Base-by-base conservation (phyloP, 2,888 invertebrate species). In the Pseudococcus viburni region DNA sequence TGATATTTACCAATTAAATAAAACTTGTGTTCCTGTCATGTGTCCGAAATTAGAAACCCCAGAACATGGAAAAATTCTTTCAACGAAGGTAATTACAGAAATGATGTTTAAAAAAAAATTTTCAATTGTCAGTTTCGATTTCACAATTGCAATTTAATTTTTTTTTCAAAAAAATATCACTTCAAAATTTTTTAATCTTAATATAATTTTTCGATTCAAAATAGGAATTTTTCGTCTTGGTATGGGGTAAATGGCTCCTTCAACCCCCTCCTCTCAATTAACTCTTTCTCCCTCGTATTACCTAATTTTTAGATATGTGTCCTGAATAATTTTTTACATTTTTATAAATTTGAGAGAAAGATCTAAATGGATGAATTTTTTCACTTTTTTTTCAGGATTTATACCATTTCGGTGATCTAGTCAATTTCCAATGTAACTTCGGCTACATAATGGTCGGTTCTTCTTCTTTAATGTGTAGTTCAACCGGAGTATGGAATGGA, bases 1-100 rank as follows among this genome's bases (percentile, higher is more conserved):
- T 0, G 98, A 99, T 91, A 94, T 95, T 0, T 96, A 95, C 91
- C 96, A 97, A 91, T 94, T 95, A 90, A 98, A 98, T 91, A 98
- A 99, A 92, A 96, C 98, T 48, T 99, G 98, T 92, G 98, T 98
- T 15, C 96, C 97, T 0, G 94, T 97, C 3, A 96, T 97, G 96
- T 98, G 98, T 90, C 96, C 97, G 7, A 91, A 93, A 2, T 91
- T 97, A 68, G 91, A 93, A 48, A 93, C 95, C 4, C 97, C 97
- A 0, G 96, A 97, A 91, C 97, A 97, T 91, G 98, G 97, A 89
- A 94, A 95, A 90, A 92, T 97, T 46, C 91, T 98, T 11, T 95
- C 97, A 0, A 97, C 96, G 0, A 96, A 96, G 91, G 93, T 92
- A 39, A 64, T 64, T 9, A 11, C 11, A 22, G 22, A 22, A 9